Conservation (phyloP, 2,797 vertebrate species). For the Simalia tracyae region DNA sequence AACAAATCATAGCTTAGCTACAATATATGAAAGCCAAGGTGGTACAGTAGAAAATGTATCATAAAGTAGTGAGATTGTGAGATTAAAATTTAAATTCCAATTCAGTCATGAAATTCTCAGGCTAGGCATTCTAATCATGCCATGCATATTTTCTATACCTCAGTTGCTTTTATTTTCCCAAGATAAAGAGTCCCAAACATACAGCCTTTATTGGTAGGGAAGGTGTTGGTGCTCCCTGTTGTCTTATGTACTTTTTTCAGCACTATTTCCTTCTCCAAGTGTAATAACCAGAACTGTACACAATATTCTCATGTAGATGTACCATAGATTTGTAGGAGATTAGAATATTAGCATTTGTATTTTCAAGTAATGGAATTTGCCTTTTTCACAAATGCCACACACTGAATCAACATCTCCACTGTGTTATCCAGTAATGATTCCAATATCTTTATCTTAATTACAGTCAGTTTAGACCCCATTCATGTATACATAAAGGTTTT, state of each 20-base stretch:
- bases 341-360: neutral
- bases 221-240: neutral
- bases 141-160: neutral
- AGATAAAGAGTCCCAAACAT: neutral
- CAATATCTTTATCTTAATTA: neutral
- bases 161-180: accelerated
- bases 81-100: neutral
- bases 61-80: neutral
- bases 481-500: neutral
- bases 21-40: neutral
- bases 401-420: neutral
- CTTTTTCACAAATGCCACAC: neutral
- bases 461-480: neutral
- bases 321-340: neutral
- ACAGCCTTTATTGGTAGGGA: neutral
- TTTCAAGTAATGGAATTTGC: neutral
- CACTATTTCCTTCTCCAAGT: neutral
- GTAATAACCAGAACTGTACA: neutral
- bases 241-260: neutral
- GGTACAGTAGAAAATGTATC: neutral
- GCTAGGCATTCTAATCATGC: neutral
- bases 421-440: neutral
- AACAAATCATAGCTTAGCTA: neutral
- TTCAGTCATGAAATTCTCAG: neutral
- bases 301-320: neutral